Evolutionary conservation across 2,113 vertebrate species (phyloP).

Genomic region (Ceuthmochares aereus): DNA sequence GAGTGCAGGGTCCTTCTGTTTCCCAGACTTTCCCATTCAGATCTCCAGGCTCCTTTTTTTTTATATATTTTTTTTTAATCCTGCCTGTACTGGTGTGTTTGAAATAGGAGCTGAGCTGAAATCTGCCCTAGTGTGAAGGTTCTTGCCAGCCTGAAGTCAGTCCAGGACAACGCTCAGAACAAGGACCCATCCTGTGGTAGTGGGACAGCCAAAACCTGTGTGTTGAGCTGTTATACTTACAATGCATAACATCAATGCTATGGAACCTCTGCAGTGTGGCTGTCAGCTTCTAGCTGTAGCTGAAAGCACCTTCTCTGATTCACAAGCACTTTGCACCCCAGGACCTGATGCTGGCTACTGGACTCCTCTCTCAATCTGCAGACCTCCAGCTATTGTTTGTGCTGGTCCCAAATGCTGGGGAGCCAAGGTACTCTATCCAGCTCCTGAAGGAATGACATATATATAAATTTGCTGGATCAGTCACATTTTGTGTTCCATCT

Average conservation of each 20-base stretch:
- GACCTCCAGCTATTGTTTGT: neutral
- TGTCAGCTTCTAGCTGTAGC: neutral
- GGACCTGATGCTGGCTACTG: neutral
- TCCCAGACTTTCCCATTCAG: neutral
- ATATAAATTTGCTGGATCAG: neutral
- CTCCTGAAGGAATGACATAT: neutral
- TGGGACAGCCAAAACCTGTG: neutral
- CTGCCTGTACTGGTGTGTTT: neutral
- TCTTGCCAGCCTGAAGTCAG: neutral
- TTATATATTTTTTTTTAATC: neutral
- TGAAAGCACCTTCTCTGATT: neutral
- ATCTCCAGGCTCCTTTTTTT: rapidly evolving
- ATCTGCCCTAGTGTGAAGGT: neutral
- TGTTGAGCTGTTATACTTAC: neutral
- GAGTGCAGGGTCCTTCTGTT: neutral
- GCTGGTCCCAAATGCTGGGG: neutral
- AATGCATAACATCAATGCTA: neutral
- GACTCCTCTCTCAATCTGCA: neutral
- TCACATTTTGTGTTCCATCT: neutral
- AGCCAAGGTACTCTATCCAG: neutral
- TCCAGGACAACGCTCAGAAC: neutral
- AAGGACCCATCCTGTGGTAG: neutral
- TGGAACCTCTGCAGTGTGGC: neutral
- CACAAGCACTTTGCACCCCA: neutral
- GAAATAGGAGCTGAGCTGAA: neutral